Base-by-base conservation (phyloP, 2,888 invertebrate species). In the Phalera bucephala region DNA sequence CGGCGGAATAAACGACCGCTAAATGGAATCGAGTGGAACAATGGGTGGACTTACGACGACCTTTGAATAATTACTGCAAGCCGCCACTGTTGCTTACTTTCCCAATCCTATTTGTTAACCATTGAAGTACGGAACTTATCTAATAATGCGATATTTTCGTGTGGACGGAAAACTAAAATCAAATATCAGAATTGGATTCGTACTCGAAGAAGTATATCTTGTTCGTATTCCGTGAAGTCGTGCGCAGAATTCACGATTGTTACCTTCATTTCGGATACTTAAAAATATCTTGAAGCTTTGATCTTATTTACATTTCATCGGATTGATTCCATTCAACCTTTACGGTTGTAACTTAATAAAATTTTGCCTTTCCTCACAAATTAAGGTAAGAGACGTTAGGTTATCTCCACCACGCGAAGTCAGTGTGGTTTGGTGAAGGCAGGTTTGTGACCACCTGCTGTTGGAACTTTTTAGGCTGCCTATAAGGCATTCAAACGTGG, bases 31-130 rank as follows among this genome's bases (percentile, higher is more conserved):
- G 33, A 45, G 41, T 37, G 42, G 42, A 69, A 72, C 70, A 73
- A 73, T 63, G 46, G 60, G 23, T 51, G 48, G 54, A 58, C 50
- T 63, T 48, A 34, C 44, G 51, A 41, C 46, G 49, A 46, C 44
- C 39, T 57, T 57, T 66, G 58, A 75, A 74, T 73, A 68, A 72
- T 74, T 69, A 66, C 52, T 63, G 55, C 54, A 52, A 49, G 48
- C 35, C 39, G 42, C 47, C 38, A 45, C 48, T 47, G 40, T 60
- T 61, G 52, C 52, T 44, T 44, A 17, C 39, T 45, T 13, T 46
- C n/a, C n/a, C n/a, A n/a, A n/a, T n/a, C n/a, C 53, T 61, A 58
- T 60, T 59, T 52, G 45, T 37, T 56, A 40, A 48, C 58, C 48
- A 41, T 33, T 41, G 39, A 39, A 21, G 40, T 36, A 49, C 39